Conservation (phyloP, 23 tunicate genomes). For the Botrylloides violaceus region DNA sequence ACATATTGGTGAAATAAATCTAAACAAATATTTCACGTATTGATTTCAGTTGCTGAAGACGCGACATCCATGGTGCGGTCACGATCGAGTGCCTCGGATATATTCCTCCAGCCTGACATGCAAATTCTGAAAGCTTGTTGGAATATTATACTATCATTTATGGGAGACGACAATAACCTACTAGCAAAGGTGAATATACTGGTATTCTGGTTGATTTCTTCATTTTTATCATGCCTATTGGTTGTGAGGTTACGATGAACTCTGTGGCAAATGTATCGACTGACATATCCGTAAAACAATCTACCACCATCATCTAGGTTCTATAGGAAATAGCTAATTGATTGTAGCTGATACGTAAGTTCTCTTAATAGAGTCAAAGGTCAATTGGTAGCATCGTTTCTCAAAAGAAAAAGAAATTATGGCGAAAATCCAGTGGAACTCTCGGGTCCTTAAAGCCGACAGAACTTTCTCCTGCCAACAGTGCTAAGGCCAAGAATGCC, state of each 20-base stretch:
- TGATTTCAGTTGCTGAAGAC: not conserved
- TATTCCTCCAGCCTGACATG: slow-evolving; percentile 13
- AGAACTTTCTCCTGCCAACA: not conserved
- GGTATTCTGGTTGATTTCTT: not conserved
- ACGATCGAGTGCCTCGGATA: slow-evolving; percentile 16
- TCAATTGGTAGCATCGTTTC: slow-evolving; percentile 34
- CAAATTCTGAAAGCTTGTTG: slow-evolving; percentile 34
- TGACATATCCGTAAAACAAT: not conserved
- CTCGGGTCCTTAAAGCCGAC: not conserved
- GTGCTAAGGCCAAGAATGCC: not conserved
- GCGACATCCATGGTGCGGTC: not conserved
- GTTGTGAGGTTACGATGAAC: not conserved
- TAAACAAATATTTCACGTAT: too few species aligned
- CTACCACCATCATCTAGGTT: not conserved
- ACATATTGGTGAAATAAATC: too few species aligned
- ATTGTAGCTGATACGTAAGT: too few species aligned
- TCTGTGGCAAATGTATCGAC: too few species aligned
- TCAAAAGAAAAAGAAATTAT: slow-evolving; percentile 22
- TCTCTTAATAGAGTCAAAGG: slow-evolving; percentile 3
- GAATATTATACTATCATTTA: slow-evolving; percentile 63
- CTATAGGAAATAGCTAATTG: too few species aligned
- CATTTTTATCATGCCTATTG: not conserved
- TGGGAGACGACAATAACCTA: slow-evolving; percentile 56
- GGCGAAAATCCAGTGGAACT: slow-evolving; percentile 42
- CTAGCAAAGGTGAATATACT: slow-evolving; percentile 44